These are phyloP conservation scores for Strigamia transsilvanica DNA, from an alignment of 2,888 invertebrate genomes.

Conservation along the genomic window DNA sequence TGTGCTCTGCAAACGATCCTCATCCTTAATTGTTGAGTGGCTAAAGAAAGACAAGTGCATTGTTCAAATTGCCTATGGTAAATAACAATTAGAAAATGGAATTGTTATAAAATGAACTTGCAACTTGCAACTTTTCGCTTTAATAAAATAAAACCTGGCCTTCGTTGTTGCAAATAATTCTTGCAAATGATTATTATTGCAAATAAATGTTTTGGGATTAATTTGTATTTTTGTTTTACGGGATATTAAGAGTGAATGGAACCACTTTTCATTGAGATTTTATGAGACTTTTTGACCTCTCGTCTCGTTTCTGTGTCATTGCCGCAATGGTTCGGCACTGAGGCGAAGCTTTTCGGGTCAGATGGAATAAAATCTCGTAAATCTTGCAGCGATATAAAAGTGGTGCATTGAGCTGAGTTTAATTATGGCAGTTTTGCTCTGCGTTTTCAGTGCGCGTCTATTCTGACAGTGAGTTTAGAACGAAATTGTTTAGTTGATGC, in stretches of 20 bases:
- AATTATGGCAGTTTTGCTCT: too few species aligned
- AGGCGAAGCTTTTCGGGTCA: neutral
- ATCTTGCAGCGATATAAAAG: neutral
- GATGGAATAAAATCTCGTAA: neutral
- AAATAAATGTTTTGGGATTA: too few species aligned
- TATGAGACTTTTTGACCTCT: neutral
- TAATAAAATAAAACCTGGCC: too few species aligned
- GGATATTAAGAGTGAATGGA: too few species aligned
- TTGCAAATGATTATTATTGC: too few species aligned
- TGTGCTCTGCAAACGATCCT: slow-evolving; percentile 49
- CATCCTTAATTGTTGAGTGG: slow-evolving; percentile 42
- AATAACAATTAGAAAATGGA: slow-evolving; percentile 42
- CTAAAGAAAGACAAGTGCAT: slow-evolving; percentile 47
- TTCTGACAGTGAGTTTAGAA: neutral
- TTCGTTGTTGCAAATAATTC: too few species aligned
- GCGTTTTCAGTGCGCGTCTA: neutral
- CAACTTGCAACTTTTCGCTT: too few species aligned
- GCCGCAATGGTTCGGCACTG: neutral
- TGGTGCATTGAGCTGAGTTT: too few species aligned
- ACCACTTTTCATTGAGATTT: neutral
- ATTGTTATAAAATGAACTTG: neutral
- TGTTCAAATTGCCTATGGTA: slow-evolving; percentile 38
- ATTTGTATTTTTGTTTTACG: too few species aligned
- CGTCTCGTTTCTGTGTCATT: slow-evolving; percentile 6
- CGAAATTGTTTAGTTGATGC: neutral